Conservation (phyloP, 2,797 vertebrate species). For the Sebastiscus tertius region DNA sequence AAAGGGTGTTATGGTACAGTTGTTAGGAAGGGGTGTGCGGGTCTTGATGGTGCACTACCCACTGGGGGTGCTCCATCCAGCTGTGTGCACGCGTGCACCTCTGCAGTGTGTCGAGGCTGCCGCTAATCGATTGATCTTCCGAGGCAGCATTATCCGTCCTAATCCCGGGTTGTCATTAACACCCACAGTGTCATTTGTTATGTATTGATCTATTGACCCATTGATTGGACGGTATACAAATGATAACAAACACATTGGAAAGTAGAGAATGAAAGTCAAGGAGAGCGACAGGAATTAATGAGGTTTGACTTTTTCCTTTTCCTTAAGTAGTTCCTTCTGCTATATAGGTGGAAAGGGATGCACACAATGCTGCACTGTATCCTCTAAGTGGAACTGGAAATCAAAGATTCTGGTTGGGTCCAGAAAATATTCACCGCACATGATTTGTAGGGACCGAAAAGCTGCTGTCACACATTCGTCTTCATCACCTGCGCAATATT, state of each 20-base stretch:
- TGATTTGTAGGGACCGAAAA: neutral
- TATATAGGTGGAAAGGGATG: neutral
- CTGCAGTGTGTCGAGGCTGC: constrained; percentile 34
- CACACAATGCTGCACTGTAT: neutral
- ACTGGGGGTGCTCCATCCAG: constrained; percentile 38
- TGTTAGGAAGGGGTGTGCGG: constrained; percentile 46
- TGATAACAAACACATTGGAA: constrained; percentile 76
- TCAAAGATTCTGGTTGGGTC: constrained; percentile 3
- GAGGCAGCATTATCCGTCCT: constrained; percentile 79
- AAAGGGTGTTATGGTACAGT: constrained; percentile 61
- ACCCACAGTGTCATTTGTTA: constrained; percentile 81
- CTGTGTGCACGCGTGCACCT: constrained; percentile 18
- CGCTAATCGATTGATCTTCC: constrained; percentile 71
- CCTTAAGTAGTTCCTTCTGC: constrained; percentile 28
- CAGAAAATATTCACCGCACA: neutral
- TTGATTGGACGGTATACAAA: constrained; percentile 78
- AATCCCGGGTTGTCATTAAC: constrained; percentile 83
- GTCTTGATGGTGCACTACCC: constrained; percentile 23
- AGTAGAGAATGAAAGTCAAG: constrained; percentile 69
- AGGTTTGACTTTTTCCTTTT: constrained; percentile 53
- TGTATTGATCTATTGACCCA: constrained; percentile 82
- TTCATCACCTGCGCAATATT: constrained; percentile 41
- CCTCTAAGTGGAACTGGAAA: neutral
- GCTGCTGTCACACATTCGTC: neutral
- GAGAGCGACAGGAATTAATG: constrained; percentile 66